Conservation (phyloP, 2,113 vertebrate species). For the Triplophysa siluroides region DNA sequence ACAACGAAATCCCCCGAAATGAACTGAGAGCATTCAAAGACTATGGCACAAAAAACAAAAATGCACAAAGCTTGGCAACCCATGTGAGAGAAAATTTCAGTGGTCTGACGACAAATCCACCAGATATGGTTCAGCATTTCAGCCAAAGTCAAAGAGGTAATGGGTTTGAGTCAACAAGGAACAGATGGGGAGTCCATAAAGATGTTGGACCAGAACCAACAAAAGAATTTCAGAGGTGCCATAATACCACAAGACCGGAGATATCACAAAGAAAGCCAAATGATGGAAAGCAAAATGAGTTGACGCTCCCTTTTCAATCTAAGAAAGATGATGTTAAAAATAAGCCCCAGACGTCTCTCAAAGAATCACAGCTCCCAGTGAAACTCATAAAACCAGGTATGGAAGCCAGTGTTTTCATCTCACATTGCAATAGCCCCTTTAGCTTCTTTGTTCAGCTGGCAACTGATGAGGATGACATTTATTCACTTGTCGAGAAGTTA, state of each 20-base stretch:
- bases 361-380: conserved; percentile 70
- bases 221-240: neutral
- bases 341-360: conserved; percentile 57
- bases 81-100: neutral
- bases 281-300: neutral
- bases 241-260: neutral
- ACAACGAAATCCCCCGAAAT: conserved; percentile 51
- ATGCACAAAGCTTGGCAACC: neutral
- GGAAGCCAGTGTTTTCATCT: conserved; percentile 80
- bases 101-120: neutral
- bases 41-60: conserved; percentile 14
- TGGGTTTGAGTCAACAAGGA: conserved; percentile 34
- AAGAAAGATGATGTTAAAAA: conserved; percentile 3
- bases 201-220: neutral
- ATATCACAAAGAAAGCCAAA: neutral
- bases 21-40: conserved; percentile 21
- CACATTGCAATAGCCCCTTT: conserved; percentile 77
- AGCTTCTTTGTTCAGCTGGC: conserved; percentile 87
- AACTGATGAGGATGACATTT: conserved; percentile 77
- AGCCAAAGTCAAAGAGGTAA: conserved; percentile 25
- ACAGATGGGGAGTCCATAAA: conserved; percentile 8
- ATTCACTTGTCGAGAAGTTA: conserved; percentile 76
- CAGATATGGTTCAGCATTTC: neutral
- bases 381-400: conserved; percentile 71
- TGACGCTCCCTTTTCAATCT: conserved; percentile 32